Evolutionary conservation across 2,888 invertebrate genomes (phyloP).

Genomic region (Tigriopus californicus): DNA sequence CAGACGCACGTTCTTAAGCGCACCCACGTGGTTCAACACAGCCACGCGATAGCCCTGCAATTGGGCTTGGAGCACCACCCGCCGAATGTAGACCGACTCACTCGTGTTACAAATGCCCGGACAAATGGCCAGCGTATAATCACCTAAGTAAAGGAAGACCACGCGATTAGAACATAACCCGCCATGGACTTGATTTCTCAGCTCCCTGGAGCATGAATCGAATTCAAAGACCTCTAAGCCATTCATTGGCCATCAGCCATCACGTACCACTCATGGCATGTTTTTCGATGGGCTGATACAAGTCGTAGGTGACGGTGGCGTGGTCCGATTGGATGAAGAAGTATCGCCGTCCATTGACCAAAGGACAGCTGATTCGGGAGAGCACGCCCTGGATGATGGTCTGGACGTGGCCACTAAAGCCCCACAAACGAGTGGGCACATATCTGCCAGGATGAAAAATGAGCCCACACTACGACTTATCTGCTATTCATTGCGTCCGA

Average conservation of each 20-base stretch:
- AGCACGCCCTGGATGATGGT: constrained; percentile 52
- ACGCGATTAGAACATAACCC: background rate
- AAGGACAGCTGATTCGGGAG: constrained; percentile 59
- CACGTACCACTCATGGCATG: constrained; percentile 36
- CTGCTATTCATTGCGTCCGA: background rate
- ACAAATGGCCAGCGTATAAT: constrained; percentile 67
- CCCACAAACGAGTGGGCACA: constrained; percentile 74
- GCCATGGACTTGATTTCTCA: too few relatives aligned
- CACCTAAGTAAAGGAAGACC: constrained; percentile 39
- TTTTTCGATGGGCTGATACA: constrained; percentile 57
- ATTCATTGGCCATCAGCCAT: too few relatives aligned
- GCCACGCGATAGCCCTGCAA: constrained; percentile 77
- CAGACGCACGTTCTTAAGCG: constrained; percentile 60
- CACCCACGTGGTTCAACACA: constrained; percentile 83
- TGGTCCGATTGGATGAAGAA: constrained; percentile 56
- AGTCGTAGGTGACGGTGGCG: constrained; percentile 75
- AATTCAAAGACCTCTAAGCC: too few relatives aligned
- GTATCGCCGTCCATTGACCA: constrained; percentile 66
- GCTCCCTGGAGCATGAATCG: too few relatives aligned
- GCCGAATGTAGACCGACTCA: constrained; percentile 73
- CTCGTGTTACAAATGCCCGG: constrained; percentile 87
- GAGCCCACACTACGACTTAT: constrained; percentile 9
- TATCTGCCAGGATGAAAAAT: constrained; percentile 44
- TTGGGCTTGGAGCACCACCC: constrained; percentile 72
- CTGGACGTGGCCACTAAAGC: constrained; percentile 85